These are phyloP conservation scores for Olivierus martensii DNA, from an alignment of 1,140 invertebrate species.

Conservation along the genomic window DNA sequence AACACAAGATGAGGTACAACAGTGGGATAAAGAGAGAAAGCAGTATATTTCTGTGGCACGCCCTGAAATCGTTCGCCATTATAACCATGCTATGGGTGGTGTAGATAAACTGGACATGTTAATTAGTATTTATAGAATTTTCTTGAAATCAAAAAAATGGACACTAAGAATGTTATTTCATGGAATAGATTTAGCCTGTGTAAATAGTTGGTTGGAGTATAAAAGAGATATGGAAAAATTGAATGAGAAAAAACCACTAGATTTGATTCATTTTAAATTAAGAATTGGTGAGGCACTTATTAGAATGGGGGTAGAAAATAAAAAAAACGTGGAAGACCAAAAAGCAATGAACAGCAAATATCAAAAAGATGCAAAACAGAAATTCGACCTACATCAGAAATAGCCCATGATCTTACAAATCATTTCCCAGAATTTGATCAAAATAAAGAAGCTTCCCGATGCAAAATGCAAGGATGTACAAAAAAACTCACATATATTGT, in stretches of 20 bases:
- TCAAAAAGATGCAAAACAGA: background rate
- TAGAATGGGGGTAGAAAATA: background rate
- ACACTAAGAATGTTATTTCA: conserved; percentile 24
- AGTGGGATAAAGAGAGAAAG: conserved; percentile 24
- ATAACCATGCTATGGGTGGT: conserved; percentile 23
- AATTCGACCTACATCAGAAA: background rate
- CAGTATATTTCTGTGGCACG: conserved; percentile 24
- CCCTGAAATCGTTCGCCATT: conserved; percentile 25
- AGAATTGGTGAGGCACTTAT: conserved; percentile 11
- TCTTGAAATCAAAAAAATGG: conserved; percentile 25
- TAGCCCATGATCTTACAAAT: background rate
- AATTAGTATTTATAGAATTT: conserved; percentile 17
- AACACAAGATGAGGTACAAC: conserved; percentile 25
- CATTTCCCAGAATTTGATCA: background rate
- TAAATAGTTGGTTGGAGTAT: conserved; percentile 25
- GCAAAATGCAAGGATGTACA: background rate
- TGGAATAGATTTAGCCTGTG: conserved; percentile 21
- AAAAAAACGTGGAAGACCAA: conserved; percentile 4
- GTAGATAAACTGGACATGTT: too few species aligned
- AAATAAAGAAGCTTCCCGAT: background rate
- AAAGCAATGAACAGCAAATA: background rate
- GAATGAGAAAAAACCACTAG: conserved; percentile 5
- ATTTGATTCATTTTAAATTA: conserved; percentile 11
- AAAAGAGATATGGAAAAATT: conserved; percentile 12
- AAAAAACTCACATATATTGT: background rate